Percentiles rank a stretch among this genome's conserved stretches.
Conservation (phyloP, 2,888 invertebrate species). For the Spicauda simplicius region DNA sequence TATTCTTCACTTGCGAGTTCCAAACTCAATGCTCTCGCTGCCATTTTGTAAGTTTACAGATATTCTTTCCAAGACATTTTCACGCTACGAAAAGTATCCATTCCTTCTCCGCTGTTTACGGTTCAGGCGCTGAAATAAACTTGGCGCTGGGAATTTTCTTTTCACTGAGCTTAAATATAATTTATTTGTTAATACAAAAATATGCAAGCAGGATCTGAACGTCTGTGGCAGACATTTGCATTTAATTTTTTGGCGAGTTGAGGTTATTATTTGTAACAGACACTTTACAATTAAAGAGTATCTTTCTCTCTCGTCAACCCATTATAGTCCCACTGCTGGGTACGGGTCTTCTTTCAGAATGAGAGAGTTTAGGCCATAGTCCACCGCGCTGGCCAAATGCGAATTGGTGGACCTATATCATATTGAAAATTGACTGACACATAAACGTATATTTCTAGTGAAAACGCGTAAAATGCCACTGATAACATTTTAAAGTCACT, state of each 20-base stretch:
- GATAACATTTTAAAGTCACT: too few relatives aligned
- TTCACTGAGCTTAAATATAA: constrained; percentile 24
- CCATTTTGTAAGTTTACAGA: constrained; percentile 22
- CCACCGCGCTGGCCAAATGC: too few relatives aligned
- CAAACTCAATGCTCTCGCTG: constrained; percentile 6
- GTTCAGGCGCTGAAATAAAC: constrained; percentile 22
- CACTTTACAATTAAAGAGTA: too few relatives aligned
- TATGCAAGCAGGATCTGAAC: constrained; percentile 7
- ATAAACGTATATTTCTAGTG: too few relatives aligned
- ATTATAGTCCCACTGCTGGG: too few relatives aligned
- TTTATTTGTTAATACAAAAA: constrained; percentile 20
- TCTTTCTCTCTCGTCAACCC: too few relatives aligned
- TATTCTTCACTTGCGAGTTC: background rate
- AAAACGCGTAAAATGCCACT: too few relatives aligned
- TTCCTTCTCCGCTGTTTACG: constrained; percentile 22
- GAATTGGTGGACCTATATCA: too few relatives aligned
- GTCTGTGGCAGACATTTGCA: background rate
- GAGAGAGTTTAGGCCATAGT: too few relatives aligned
- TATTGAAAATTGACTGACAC: too few relatives aligned
- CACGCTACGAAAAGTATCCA: constrained; percentile 20
- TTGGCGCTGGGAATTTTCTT: constrained; percentile 15
- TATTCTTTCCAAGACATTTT: constrained; percentile 25
- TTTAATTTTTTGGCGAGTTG: background rate
- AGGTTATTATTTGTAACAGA: background rate
- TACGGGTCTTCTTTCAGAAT: too few relatives aligned